Conservation (phyloP, 1,140 invertebrate genomes). For the Solenopsis fugax region DNA sequence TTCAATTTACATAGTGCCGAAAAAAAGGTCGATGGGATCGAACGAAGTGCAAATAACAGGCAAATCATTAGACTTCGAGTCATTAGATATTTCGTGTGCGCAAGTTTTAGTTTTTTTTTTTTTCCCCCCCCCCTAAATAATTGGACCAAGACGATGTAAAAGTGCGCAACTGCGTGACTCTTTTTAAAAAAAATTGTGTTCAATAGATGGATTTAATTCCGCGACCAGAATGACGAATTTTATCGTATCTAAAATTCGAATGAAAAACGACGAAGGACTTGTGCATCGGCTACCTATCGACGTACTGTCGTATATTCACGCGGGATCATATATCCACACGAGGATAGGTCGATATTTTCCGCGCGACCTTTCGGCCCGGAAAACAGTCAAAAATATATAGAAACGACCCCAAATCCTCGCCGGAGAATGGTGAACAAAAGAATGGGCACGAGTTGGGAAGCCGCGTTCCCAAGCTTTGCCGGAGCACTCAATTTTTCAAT, state of each 20-base stretch:
- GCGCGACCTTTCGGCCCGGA: conserved; percentile 31
- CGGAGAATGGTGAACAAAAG: conserved; percentile 10
- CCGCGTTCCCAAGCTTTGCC: conserved; percentile 62
- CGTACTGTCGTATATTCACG: not conserved
- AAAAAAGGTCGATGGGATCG: not conserved
- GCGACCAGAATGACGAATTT: not conserved
- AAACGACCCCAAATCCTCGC: conserved; percentile 34
- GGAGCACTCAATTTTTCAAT: conserved; percentile 73
- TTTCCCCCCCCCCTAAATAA: not conserved
- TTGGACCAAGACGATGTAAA: not conserved
- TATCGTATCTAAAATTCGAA: not conserved
- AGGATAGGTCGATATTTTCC: conserved; percentile 53
- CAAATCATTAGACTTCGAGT: not conserved
- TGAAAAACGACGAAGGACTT: not conserved
- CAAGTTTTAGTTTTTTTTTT: not conserved
- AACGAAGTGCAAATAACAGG: not conserved
- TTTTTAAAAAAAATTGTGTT: not conserved
- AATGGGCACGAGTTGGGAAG: conserved; percentile 25
- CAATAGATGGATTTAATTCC: not conserved
- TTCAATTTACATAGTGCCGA: conserved; percentile 11
- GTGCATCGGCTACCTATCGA: not conserved
- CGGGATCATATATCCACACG: not conserved
- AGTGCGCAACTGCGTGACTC: not conserved
- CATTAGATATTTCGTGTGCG: not conserved
- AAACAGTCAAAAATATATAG: conserved; percentile 50